Percentiles rank a stretch among this genome's conserved stretches.
phyloP scores from a whole-genome alignment of 2,113 vertebrate species.

The Collichthys lucidus region DNA sequence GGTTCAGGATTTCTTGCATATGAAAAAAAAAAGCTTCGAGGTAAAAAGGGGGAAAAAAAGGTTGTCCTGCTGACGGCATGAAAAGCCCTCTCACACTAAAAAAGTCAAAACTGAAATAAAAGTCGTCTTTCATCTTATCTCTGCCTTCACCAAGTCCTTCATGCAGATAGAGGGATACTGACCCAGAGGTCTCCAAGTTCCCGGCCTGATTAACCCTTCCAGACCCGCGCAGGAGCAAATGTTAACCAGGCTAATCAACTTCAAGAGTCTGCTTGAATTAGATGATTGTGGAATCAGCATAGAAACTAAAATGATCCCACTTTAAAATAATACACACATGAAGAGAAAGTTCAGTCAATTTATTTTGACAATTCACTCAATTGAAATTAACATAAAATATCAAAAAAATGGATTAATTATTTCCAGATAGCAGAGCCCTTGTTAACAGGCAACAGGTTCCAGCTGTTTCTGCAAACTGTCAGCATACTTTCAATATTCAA shows the following conservation, averaged over 20 bases:
- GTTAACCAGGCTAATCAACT: conserved; percentile 88
- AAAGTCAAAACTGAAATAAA: conserved; percentile 61
- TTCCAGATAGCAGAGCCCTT: neutral
- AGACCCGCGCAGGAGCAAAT: conserved; percentile 83
- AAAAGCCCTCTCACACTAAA: conserved; percentile 65
- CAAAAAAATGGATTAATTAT: neutral
- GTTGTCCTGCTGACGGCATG: conserved; percentile 55
- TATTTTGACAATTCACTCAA: neutral
- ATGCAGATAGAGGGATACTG: conserved; percentile 83
- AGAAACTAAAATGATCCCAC: conserved; percentile 47
- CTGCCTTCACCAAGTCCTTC: conserved; percentile 84
- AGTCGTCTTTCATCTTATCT: conserved; percentile 85
- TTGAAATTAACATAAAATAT: conserved; percentile 13
- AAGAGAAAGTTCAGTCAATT: conserved; percentile 5
- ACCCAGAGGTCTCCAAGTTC: conserved; percentile 86
- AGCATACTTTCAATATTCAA: neutral
- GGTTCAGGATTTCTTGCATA: neutral
- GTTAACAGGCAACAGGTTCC: conserved; percentile 27
- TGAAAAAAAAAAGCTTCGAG: neutral
- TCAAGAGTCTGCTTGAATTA: conserved; percentile 80
- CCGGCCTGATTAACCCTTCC: conserved; percentile 91
- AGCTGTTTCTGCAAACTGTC: neutral
- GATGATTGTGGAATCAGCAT: conserved; percentile 65
- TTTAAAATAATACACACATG: conserved; percentile 1
- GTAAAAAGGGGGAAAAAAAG: no score